Conservation (phyloP, 2,888 invertebrate genomes). For the Heteromurus nitidus region DNA sequence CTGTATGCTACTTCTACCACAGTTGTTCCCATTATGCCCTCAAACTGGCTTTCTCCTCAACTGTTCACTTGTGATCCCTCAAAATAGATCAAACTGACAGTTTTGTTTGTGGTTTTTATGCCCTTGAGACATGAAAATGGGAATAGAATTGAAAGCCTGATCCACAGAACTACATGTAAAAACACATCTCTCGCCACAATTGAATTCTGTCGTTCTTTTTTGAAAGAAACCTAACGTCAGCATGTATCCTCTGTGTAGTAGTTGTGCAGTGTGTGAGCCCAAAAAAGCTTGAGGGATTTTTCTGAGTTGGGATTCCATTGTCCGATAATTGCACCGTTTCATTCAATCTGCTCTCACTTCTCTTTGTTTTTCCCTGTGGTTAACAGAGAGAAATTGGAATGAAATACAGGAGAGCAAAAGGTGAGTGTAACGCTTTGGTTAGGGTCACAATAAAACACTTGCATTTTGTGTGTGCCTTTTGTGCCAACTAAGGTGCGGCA, state of each 20-base stretch:
- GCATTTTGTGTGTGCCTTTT: too few species aligned
- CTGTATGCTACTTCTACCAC: not conserved
- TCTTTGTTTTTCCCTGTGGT: not conserved
- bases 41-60: not conserved
- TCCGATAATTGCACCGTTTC: conserved; percentile 6
- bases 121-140: conserved; percentile 59
- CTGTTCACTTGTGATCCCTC: conserved; percentile 24
- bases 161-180: conserved; percentile 54
- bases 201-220: conserved; percentile 45
- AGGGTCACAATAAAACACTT: too few species aligned
- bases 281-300: conserved; percentile 1
- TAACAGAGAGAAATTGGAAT: not conserved
- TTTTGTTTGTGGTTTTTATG: conserved; percentile 47
- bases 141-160: conserved; percentile 33
- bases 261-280: not conserved
- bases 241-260: not conserved
- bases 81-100: conserved; percentile 49
- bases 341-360: not conserved
- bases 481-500: too few species aligned
- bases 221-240: not conserved
- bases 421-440: not conserved
- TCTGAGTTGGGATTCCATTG: not conserved
- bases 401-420: not conserved
- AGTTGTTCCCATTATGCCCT: not conserved
- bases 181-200: conserved; percentile 59